These are phyloP conservation scores for Caenorhabditis parvicauda DNA, from an alignment of 2,888 invertebrate species.

Conservation along the genomic window DNA sequence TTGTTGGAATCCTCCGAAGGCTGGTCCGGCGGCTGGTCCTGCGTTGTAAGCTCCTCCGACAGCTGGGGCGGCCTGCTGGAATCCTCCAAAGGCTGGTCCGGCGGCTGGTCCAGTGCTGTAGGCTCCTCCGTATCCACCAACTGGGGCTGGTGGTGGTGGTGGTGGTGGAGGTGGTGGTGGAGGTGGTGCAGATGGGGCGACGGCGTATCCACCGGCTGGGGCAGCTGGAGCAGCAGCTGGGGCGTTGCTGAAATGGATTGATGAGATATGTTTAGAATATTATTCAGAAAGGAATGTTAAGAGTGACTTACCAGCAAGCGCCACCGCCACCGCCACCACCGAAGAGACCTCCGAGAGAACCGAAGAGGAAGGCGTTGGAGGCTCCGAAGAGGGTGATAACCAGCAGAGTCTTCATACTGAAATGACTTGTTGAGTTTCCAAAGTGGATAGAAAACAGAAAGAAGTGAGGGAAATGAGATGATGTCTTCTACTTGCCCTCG, in stretches of 20 bases:
- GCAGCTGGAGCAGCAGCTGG: slow-evolving; percentile 8
- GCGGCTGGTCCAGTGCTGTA: background rate
- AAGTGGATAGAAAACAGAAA: too few relatives aligned
- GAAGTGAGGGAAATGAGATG: too few relatives aligned
- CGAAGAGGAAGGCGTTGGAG: slow-evolving; percentile 27
- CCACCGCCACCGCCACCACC: slow-evolving; percentile 21
- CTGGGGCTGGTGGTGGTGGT: slow-evolving; percentile 4
- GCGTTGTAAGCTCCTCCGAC: slow-evolving; percentile 9
- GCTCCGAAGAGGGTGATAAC: slow-evolving; percentile 20
- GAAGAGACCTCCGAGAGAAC: slow-evolving; percentile 14
- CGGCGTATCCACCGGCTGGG: slow-evolving; percentile 14
- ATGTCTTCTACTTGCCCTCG: too few relatives aligned
- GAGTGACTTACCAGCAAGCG: too few relatives aligned
- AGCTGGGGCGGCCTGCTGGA: slow-evolving; percentile 3
- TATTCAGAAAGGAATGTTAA: too few relatives aligned
- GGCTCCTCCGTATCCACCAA: slow-evolving; percentile 10
- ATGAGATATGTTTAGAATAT: too few relatives aligned
- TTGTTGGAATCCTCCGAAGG: slow-evolving; percentile 18
- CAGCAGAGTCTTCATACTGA: slow-evolving; percentile 15
- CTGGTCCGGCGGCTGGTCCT: slow-evolving; percentile 10
- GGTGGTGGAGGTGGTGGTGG: slow-evolving; percentile 5
- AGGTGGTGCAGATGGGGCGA: slow-evolving; percentile 12
- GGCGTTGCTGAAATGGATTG: too few relatives aligned
- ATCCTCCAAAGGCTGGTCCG: slow-evolving; percentile 11
- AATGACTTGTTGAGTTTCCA: too few relatives aligned